These are phyloP conservation scores for Hylomyscus alleni DNA, from an alignment of 2,797 vertebrate species.

Conservation along the genomic window DNA sequence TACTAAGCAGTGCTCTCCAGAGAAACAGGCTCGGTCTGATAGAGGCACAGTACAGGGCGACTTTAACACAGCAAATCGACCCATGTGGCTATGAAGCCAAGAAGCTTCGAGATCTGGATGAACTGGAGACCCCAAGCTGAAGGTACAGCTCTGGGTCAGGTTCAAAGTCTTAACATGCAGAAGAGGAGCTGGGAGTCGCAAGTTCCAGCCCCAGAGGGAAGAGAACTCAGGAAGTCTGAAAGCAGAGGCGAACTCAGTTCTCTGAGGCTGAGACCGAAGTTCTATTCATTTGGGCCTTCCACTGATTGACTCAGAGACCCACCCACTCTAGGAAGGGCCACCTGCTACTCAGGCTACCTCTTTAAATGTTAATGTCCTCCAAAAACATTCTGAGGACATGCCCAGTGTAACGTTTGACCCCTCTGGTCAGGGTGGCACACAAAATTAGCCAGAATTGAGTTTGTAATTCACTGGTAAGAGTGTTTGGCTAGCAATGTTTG, in stretches of 20 bases:
- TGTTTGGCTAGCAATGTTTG: neutral
- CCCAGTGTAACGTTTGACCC: neutral
- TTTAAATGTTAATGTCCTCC: conserved; percentile 7
- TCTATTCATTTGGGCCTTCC: neutral
- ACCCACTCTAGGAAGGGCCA: neutral
- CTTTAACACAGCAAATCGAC: neutral
- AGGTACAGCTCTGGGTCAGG: neutral
- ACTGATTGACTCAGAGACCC: neutral
- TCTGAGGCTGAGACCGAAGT: neutral
- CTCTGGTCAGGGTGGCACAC: neutral
- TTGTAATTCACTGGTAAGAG: neutral
- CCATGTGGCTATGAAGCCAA: neutral
- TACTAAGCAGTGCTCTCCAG: conserved; percentile 19
- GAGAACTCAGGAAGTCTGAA: neutral
- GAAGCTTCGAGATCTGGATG: neutral
- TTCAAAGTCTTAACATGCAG: neutral
- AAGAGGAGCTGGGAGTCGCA: neutral
- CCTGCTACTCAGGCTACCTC: neutral
- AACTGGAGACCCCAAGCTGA: neutral
- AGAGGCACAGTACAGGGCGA: neutral
- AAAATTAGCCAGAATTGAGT: conserved; percentile 21
- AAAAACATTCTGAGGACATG: neutral
- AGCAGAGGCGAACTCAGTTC: neutral
- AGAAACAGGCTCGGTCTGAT: neutral
- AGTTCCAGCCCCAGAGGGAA: no score